Evolutionary conservation across 2,888 invertebrate genomes (phyloP).

Genomic region (Drosophila mayaguana): DNA sequence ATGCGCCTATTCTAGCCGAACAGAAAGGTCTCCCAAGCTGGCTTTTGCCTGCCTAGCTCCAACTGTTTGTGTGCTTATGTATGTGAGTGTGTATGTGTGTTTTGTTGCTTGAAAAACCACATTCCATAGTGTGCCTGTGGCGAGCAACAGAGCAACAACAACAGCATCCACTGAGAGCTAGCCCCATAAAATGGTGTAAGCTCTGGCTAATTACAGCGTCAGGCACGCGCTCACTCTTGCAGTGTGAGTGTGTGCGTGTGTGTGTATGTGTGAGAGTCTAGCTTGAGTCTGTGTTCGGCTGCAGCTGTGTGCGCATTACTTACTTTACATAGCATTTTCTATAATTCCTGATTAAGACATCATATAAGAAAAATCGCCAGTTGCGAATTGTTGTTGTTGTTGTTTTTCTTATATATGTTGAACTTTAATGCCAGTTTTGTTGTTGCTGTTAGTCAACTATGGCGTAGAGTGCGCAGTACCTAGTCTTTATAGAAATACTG

Average conservation of each 20-base stretch:
- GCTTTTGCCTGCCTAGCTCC: conserved; percentile 24
- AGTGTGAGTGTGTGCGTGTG: conserved; percentile 23
- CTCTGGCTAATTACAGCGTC: conserved; percentile 74
- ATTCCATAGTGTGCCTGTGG: conserved; percentile 76
- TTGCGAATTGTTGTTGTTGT: conserved; percentile 30
- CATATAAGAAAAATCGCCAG: conserved; percentile 48
- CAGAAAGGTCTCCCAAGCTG: conserved; percentile 35
- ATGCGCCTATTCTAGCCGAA: conserved; percentile 35
- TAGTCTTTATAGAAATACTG: conserved; percentile 66
- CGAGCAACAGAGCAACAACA: conserved; percentile 33
- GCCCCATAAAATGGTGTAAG: conserved; percentile 62
- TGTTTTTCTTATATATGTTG: conserved; percentile 45
- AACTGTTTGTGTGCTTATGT: conserved; percentile 11
- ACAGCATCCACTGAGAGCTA: conserved; percentile 68
- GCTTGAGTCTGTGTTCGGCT: conserved; percentile 16
- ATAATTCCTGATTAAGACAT: conserved; percentile 75
- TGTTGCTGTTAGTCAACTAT: conserved; percentile 45
- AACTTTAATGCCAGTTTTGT: conserved; percentile 67
- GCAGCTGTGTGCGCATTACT: conserved; percentile 28
- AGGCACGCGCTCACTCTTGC: conserved; percentile 71
- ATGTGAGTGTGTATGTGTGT: conserved; percentile 41
- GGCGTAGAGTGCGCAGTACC: conserved; percentile 30
- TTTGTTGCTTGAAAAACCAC: conserved; percentile 75
- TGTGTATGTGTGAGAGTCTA: conserved; percentile 14
- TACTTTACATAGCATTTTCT: conserved; percentile 67